Evolutionary conservation across 2,113 vertebrate genomes (phyloP), one percentile per base, ranked within the genome.

Genomic region (Ia io): DNA sequence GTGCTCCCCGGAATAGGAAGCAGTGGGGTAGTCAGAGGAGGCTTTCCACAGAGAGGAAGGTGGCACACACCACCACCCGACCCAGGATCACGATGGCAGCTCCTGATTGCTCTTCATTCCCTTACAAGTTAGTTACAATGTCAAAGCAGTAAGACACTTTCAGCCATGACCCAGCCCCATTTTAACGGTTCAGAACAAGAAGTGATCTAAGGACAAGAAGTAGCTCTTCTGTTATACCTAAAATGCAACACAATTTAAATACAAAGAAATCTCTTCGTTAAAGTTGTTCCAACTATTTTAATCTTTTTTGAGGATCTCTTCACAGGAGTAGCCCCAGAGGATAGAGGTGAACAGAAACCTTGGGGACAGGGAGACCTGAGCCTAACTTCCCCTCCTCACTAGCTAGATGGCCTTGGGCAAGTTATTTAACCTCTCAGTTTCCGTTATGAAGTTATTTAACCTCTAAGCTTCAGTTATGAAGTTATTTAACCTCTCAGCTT

Each of bases 221-320:
- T 71, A 65, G 25, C n/a, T 79, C 70, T 69, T 28, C 59, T 87
- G 7, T 61, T 61, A 44, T 10, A 63, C 8, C n/a, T 40, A 70
- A 86, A 83, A 74, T 89, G 9, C 73, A 95, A 5, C 87, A 8
- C 59, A 73, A 73, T 44, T 61, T 89, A 95, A 94, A 61, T 70
- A 12, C 5, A 47, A n/a, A 42, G 94, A 30, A 84, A 25, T 88
- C 7, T 86, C 1, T 47, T 80, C 85, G 3, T 70, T n/a, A 47
- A 77, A 5, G 3, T 79, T 83, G 11, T 84, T 84, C 37, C n/a
- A 32, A 69, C 28, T 11, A 6, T 84, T 93, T 93, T n/a, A 56
- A 74, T 49, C 53, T 18, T 85, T 92, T 76, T 78, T 53, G 44
- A 95, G 59, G 42, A 35, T 95, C 47, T 10, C 65, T 61, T 88